Evolutionary conservation across 2,888 invertebrate genomes (phyloP).

Genomic region (Adelognathus sp.): DNA sequence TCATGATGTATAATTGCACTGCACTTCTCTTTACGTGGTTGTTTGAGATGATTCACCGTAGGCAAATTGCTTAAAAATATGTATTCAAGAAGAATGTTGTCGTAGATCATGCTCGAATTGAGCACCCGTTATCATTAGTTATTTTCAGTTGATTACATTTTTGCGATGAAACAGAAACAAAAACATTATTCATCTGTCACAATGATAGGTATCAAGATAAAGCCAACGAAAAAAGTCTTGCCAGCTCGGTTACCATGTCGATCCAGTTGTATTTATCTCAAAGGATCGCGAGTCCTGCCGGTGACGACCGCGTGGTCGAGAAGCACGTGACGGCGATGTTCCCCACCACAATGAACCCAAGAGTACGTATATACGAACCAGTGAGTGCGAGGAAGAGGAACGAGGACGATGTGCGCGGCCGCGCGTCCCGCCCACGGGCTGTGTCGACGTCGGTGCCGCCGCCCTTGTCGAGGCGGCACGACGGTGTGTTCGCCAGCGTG

Average conservation of each 20-base stretch:
- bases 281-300: slow-evolving; percentile 26
- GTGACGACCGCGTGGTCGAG: slow-evolving; percentile 74
- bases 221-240: neutral
- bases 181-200: neutral
- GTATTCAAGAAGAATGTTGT: neutral
- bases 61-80: neutral
- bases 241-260: neutral
- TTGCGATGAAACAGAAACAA: neutral
- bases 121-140: neutral
- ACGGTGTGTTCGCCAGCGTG: slow-evolving; percentile 66
- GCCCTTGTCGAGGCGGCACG: slow-evolving; percentile 70
- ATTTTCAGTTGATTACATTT: neutral
- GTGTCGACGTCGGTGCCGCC: slow-evolving; percentile 72
- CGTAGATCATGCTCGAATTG: neutral
- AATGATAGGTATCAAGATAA: neutral
- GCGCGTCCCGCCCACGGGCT: slow-evolving; percentile 78
- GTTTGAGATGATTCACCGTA: too few species aligned
- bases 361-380: slow-evolving; percentile 2
- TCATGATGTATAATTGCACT: too few species aligned
- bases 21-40: too few species aligned
- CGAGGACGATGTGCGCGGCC: slow-evolving; percentile 69
- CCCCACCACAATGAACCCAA: slow-evolving; percentile 67
- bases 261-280: neutral
- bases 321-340: slow-evolving; percentile 75
- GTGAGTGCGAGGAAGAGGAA: slow-evolving; percentile 33